Percentiles rank a stretch among this genome's conserved stretches.
Evolutionary conservation across 2,888 invertebrate genomes (phyloP).

Genomic region (Graphium colonna): DNA sequence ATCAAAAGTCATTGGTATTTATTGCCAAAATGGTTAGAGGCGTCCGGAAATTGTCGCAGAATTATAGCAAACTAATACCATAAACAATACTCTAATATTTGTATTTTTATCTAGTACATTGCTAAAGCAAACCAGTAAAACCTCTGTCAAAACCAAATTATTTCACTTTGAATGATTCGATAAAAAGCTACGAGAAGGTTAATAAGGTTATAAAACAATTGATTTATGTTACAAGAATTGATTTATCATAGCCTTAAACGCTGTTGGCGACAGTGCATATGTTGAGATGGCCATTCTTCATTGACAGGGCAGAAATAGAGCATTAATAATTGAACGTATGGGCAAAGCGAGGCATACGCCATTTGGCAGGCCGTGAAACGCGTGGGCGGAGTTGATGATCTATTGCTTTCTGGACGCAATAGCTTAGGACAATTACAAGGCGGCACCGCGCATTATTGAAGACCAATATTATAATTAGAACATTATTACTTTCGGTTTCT

Average conservation of each 20-base stretch:
- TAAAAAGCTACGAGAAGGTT: too few species aligned
- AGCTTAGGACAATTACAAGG: slow-evolving; percentile 13
- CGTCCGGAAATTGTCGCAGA: too few species aligned
- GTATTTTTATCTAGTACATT: too few species aligned
- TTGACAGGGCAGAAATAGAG: slow-evolving; percentile 21
- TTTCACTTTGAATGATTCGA: too few species aligned
- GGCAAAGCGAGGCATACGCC: slow-evolving; percentile 18
- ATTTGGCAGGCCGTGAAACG: slow-evolving; percentile 22
- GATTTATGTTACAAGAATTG: neutral
- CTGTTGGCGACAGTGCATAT: neutral
- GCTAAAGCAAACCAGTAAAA: too few species aligned
- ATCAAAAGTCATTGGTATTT: slow-evolving; percentile 18
- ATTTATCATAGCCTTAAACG: slow-evolving; percentile 4
- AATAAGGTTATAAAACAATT: too few species aligned
- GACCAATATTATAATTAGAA: slow-evolving; percentile 15
- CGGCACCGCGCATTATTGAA: slow-evolving; percentile 4
- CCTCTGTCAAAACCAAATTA: too few species aligned
- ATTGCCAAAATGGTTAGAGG: too few species aligned
- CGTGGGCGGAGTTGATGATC: slow-evolving; percentile 18
- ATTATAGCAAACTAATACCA: too few species aligned
- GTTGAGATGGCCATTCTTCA: slow-evolving; percentile 6
- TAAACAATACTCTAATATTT: too few species aligned
- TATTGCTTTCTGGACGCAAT: slow-evolving; percentile 7
- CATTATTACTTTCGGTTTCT: slow-evolving; percentile 18
- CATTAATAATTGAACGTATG: slow-evolving; percentile 30